phyloP scores from a whole-genome alignment of 2,113 vertebrate genomes.

The Eulacestoma nigropectus region DNA sequence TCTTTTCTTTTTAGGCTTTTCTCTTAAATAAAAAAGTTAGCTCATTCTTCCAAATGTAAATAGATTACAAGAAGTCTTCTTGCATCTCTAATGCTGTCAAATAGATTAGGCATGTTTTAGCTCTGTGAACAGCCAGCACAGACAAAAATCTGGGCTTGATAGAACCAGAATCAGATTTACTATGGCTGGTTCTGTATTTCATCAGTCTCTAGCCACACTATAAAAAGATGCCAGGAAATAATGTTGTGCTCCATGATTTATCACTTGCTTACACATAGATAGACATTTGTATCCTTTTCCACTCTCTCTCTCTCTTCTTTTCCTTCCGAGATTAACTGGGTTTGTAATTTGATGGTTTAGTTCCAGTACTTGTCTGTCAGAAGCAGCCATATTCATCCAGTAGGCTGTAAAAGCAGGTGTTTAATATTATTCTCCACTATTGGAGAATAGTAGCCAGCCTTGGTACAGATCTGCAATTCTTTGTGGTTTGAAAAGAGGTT shows the following conservation, averaged over 20 bases:
- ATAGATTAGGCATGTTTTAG: not conserved
- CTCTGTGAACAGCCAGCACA: not conserved
- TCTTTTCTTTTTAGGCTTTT: not conserved
- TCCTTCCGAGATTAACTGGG: not conserved
- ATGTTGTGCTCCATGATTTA: not conserved
- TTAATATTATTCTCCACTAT: not conserved
- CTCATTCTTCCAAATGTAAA: not conserved
- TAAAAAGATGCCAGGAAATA: constrained; percentile 34
- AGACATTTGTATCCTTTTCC: constrained; percentile 8
- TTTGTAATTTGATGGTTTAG: constrained; percentile 28
- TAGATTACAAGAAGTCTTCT: not conserved
- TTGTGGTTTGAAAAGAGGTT: not conserved
- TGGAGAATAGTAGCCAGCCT: not conserved
- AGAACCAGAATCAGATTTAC: not conserved
- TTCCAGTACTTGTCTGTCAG: not conserved
- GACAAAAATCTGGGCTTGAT: constrained; percentile 15
- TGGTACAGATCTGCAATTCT: not conserved
- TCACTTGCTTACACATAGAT: not conserved
- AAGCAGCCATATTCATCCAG: not conserved
- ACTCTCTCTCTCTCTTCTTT: not conserved
- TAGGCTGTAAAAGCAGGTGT: not conserved
- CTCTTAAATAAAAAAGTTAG: not conserved
- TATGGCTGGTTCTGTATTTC: not conserved
- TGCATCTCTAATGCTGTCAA: not conserved
- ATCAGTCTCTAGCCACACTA: not conserved